Conservation (phyloP, 2,888 invertebrate genomes). For the Serrognathus titanus region DNA sequence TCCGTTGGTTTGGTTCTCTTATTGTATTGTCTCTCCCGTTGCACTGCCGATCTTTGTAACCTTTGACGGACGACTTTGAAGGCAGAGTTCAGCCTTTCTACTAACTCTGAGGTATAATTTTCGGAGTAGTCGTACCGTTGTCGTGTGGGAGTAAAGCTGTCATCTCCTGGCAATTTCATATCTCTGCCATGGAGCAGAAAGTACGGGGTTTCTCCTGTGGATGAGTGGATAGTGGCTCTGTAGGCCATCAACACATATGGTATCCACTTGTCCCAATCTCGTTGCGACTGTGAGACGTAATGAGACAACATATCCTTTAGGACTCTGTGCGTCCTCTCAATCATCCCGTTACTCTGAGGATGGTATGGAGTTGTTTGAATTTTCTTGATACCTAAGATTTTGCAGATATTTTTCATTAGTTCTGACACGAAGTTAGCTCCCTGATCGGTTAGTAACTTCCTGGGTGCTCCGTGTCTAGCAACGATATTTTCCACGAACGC, state of each 20-base stretch:
- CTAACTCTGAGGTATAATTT: conserved; percentile 22
- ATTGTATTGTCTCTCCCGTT: background rate
- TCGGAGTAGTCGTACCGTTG: conserved; percentile 19
- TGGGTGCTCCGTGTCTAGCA: conserved; percentile 30
- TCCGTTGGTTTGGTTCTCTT: background rate
- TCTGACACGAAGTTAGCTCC: conserved; percentile 31
- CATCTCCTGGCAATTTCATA: conserved; percentile 24
- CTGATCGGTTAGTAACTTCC: conserved; percentile 32
- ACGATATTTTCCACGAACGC: conserved; percentile 25
- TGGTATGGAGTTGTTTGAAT: conserved; percentile 32
- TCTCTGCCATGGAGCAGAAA: conserved; percentile 27
- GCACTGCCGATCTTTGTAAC: background rate
- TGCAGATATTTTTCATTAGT: conserved; percentile 29
- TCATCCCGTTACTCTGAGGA: conserved; percentile 33
- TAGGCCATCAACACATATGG: conserved; percentile 30
- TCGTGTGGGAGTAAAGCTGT: conserved; percentile 12
- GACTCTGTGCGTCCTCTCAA: conserved; percentile 34
- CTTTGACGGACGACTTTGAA: background rate
- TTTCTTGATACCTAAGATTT: conserved; percentile 26
- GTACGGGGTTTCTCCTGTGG: conserved; percentile 25
- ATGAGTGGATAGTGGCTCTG: conserved; percentile 18
- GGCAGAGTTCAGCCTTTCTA: conserved; percentile 5
- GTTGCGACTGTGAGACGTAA: conserved; percentile 24
- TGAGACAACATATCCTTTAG: conserved; percentile 32
- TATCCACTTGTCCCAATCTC: conserved; percentile 33